Evolutionary conservation across 2,797 vertebrate genomes (phyloP), one percentile per base, ranked within the genome.

Genomic region (Oryzias sinensis): DNA sequence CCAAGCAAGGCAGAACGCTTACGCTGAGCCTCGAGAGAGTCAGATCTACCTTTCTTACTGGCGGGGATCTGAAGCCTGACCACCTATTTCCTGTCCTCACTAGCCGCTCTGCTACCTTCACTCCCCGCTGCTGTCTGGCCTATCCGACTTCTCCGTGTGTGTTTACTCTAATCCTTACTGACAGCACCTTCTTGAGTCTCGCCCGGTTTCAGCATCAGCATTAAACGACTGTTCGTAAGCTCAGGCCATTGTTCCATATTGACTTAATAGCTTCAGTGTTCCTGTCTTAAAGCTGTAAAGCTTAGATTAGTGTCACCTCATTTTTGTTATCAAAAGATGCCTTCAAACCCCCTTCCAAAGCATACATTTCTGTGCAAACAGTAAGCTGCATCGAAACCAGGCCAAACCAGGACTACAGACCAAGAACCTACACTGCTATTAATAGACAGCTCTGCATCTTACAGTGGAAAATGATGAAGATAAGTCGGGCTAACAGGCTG

Each of bases 151-250:
- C 65, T 53, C 44, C 68, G 55, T 64, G 76, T 45, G 43, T 54
- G 40, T 56, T 79, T 45, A 62, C 49, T 40, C 59, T 79, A 74
- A 79, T 82, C 33, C 59, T 49, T 60, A 72, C 59, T 43, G 77
- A 80, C 76, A 74, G 73, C 73, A 69, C 56, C 37, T 70, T 76
- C 74, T 76, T 75, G 59, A 79, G 76, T 74, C 68, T 43, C 72
- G 59, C 71, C 56, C 52, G 65, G 53, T 81, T 77, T 66, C 57
- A 67, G 59, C 68, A 65, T 46, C 65, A 63, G n/a, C 69, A 53
- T 8, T 58, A 52, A 41, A 68, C 67, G 43, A 68, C 77, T 59
- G 63, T 51, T 40, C 25, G 48, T 51, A 6, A 49, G 50, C 66
- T 55, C 57, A 16, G 59, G 50, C 66, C 56, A 0, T 59, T 69